phyloP scores from a whole-genome alignment of 1,140 invertebrate genomes.

The Thaumetopoea pityocampa region DNA sequence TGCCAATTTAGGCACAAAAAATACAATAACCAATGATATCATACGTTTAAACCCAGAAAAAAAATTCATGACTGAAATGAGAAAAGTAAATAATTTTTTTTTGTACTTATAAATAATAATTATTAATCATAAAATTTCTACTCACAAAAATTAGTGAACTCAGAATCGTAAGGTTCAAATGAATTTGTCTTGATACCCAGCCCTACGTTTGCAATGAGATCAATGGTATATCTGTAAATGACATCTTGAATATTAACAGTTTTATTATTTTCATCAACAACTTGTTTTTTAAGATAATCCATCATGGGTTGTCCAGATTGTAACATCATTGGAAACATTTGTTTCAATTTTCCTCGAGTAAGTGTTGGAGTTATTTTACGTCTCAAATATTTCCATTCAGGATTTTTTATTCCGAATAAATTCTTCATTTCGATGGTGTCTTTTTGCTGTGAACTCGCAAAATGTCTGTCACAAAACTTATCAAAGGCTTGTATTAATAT shows the following conservation, averaged over 20 bases:
- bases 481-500: slow-evolving; percentile 43
- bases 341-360: slow-evolving; percentile 12
- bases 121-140: slow-evolving; percentile 13
- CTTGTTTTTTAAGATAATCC: slow-evolving; percentile 16
- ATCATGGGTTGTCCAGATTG: slow-evolving; percentile 20
- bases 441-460: slow-evolving; percentile 17
- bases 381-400: slow-evolving; percentile 23
- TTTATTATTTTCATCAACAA: slow-evolving; percentile 24
- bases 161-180: slow-evolving; percentile 58
- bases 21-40: slow-evolving; percentile 20
- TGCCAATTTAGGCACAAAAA: slow-evolving; percentile 23
- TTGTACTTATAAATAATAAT: not conserved
- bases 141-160: slow-evolving; percentile 64
- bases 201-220: slow-evolving; percentile 75
- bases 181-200: slow-evolving; percentile 74
- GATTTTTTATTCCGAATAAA: slow-evolving; percentile 21
- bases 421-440: slow-evolving; percentile 27
- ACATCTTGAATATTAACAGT: slow-evolving; percentile 46
- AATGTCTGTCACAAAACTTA: slow-evolving; percentile 32
- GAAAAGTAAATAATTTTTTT: not conserved
- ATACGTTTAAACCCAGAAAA: slow-evolving; percentile 22
- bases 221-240: slow-evolving; percentile 68
- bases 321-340: slow-evolving; percentile 22
- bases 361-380: slow-evolving; percentile 17
- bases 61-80: slow-evolving; percentile 17